Percentiles rank a stretch among this genome's conserved stretches.
Evolutionary conservation across 1,140 invertebrate genomes (phyloP).

Genomic region (Polypedilum vanderplanki): DNA sequence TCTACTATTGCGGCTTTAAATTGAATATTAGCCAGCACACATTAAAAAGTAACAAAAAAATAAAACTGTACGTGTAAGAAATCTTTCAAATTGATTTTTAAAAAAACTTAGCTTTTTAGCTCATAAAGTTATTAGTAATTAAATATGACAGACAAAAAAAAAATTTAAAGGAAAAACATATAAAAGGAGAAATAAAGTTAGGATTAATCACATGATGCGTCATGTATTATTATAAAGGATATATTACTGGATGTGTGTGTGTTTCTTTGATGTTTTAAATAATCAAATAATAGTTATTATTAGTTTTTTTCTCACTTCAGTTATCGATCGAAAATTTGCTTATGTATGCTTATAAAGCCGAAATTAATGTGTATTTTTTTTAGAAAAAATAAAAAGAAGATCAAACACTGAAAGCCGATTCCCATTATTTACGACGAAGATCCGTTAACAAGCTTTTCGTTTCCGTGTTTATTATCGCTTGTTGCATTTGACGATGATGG

Average conservation of each 20-base stretch:
- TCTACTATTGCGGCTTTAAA: too few species aligned
- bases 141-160: too few species aligned
- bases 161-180: too few species aligned
- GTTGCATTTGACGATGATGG: background rate
- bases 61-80: too few species aligned
- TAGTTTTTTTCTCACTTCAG: background rate
- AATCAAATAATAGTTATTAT: background rate
- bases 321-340: background rate
- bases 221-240: background rate
- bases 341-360: background rate
- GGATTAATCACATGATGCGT: background rate
- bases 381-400: background rate
- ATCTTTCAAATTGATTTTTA: too few species aligned
- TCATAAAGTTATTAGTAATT: too few species aligned
- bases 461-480: background rate
- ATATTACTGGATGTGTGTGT: background rate
- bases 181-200: too few species aligned
- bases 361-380: background rate
- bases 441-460: slow-evolving; percentile 23
- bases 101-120: too few species aligned
- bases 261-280: background rate
- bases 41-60: too few species aligned
- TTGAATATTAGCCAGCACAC: too few species aligned
- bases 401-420: background rate
- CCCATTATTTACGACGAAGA: background rate